A percentile compares a stretch with the other conserved stretches of the same genome.
Conservation (phyloP, 1,140 invertebrate species). For the Cyphomyrmex costatus region DNA sequence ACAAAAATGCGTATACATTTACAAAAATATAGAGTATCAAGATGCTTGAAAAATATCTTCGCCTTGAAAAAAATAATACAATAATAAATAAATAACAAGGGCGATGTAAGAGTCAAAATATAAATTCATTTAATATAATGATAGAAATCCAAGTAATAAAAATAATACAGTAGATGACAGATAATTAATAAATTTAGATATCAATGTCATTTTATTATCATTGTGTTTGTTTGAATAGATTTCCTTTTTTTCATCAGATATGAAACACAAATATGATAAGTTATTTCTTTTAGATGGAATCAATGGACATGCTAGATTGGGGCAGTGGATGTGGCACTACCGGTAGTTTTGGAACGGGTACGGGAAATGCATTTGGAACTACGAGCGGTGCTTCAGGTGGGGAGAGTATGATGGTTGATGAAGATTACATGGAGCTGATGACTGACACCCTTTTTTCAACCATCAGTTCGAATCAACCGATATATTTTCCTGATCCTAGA, state of each 20-base stretch:
- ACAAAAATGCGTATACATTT: not conserved
- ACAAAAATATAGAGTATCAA: not conserved
- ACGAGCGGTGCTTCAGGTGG: constrained; percentile 87
- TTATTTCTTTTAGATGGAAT: constrained; percentile 89
- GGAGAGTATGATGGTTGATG: constrained; percentile 94
- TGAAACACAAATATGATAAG: not conserved
- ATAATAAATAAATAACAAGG: too few species aligned
- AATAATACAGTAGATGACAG: not conserved
- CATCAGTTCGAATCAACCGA: constrained; percentile 95
- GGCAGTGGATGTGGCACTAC: constrained; percentile 82
- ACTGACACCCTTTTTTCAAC: constrained; percentile 96
- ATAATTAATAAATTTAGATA: constrained; percentile 11
- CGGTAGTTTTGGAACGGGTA: constrained; percentile 74
- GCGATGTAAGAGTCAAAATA: too few species aligned
- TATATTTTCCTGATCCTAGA: constrained; percentile 98
- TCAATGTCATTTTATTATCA: not conserved
- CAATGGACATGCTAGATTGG: constrained; percentile 93
- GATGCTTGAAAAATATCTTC: not conserved
- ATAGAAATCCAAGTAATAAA: too few species aligned
- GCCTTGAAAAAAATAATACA: not conserved
- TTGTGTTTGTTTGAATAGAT: not conserved
- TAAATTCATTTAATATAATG: too few species aligned
- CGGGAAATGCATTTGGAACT: constrained; percentile 77
- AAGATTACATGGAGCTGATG: constrained; percentile 95
- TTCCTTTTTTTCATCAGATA: not conserved